Conservation (phyloP, 1,140 invertebrate species). For the Drosophila sp. region DNA sequence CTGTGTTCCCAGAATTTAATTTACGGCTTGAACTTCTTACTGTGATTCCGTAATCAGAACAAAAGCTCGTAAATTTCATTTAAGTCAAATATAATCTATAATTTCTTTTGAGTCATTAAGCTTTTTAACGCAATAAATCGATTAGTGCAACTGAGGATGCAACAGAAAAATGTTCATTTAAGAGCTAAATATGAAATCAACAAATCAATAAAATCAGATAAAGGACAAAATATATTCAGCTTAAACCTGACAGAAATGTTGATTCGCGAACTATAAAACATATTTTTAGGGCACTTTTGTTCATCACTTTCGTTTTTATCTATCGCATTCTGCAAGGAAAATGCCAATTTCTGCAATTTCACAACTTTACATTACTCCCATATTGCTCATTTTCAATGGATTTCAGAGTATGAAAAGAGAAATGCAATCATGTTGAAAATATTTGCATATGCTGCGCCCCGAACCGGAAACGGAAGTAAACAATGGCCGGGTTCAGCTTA, state of each 20-base stretch:
- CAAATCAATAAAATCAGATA: slow-evolving; percentile 17
- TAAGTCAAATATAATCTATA: slow-evolving; percentile 14
- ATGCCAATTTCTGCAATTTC: not conserved
- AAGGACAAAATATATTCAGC: no score
- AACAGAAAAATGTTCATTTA: not conserved
- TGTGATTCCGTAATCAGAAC: not conserved
- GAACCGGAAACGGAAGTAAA: slow-evolving; percentile 77
- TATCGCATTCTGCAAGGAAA: not conserved
- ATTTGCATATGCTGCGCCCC: slow-evolving; percentile 72
- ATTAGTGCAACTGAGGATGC: slow-evolving; percentile 1
- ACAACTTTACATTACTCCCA: not conserved
- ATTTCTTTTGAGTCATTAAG: slow-evolving; percentile 44
- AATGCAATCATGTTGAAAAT: slow-evolving; percentile 80
- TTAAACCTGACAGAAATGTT: no score
- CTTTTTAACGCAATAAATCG: slow-evolving; percentile 64
- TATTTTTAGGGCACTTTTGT: no score
- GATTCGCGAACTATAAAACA: no score
- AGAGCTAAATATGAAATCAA: slow-evolving; percentile 29
- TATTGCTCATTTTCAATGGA: slow-evolving; percentile 1
- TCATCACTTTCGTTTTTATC: not conserved
- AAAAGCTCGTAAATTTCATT: slow-evolving; percentile 28
- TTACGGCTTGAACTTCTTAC: slow-evolving; percentile 12
- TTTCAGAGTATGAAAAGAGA: slow-evolving; percentile 41
- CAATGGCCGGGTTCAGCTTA: slow-evolving; percentile 60
- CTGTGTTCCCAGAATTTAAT: slow-evolving; percentile 10